Evolutionary conservation across 2,888 invertebrate genomes (phyloP), one percentile per base, ranked within the genome.

Genomic region (Vandiemenella viatica): DNA sequence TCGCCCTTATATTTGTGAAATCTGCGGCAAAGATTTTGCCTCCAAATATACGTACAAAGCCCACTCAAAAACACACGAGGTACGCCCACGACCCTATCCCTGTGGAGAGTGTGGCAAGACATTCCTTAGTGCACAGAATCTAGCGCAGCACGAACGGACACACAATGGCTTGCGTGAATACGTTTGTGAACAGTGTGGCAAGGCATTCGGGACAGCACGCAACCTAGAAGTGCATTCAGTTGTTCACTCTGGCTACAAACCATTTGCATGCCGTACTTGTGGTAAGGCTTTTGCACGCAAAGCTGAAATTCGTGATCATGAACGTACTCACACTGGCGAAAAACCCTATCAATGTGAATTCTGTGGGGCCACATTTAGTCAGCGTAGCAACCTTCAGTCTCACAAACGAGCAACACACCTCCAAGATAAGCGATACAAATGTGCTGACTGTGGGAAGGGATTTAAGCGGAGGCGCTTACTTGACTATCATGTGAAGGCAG

Each of bases 401-500:
- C 89, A 89, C 63, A 77, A 79, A 53, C 72, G 84, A 8, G 82
- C 83, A 1, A 87, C 83, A 0, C 88, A 89, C 62, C 74, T 53
- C 50, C 80, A 83, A 62, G 83, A 82, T 62, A 81, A 81, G 59
- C 71, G 83, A 0, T 78, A 84, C 62, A 74, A 75, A 57, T 87
- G 87, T 60, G 65, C 71, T 2, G 71, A 75, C 37, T 89, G 88
- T 58, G 77, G 76, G 2, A 81, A 84, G 61, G 74, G 76, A 19
- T 89, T 86, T 60, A 87, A 87, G 58, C 63, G 80, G 5, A 62
- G 77, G 53, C 76, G 87, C 38, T 63, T 87, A 15, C 64, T 88
- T 2, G 83, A 87, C 60, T 87, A 87, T 63, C 88, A 89, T 63
- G 76, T 82, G 58, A 83, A 84, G 66, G 81, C 87, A 5, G 76